These are phyloP conservation scores for Oreochromis mossambicus DNA, from an alignment of 2,797 vertebrate genomes.

Conservation along the genomic window DNA sequence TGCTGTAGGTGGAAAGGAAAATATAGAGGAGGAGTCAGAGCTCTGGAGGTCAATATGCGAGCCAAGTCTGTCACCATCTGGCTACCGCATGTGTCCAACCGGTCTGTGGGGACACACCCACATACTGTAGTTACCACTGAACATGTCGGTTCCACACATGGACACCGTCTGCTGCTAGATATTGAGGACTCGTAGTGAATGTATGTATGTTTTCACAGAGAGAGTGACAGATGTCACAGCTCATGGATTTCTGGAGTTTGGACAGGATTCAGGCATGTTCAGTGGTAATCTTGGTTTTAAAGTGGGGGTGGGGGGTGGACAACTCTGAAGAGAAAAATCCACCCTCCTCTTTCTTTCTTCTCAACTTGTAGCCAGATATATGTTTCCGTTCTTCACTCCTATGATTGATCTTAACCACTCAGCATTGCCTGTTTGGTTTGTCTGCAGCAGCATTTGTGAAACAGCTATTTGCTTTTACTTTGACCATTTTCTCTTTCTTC, in stretches of 20 bases:
- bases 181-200: neutral
- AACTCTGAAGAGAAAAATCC: neutral
- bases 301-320: neutral
- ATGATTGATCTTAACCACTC: neutral
- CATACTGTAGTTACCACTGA: neutral
- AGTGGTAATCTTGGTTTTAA: slow-evolving; percentile 7
- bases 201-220: neutral
- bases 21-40: slow-evolving; percentile 30
- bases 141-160: neutral
- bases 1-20: neutral
- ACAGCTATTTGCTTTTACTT: neutral
- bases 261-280: neutral
- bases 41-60: slow-evolving; percentile 3
- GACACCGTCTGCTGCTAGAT: neutral
- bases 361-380: neutral
- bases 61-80: slow-evolving; percentile 65
- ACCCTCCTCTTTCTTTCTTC: neutral
- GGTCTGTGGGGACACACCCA: slow-evolving; percentile 11
- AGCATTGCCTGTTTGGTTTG: neutral
- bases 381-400: neutral
- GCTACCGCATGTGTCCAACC: slow-evolving; percentile 45
- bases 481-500: neutral
- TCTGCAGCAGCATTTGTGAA: neutral
- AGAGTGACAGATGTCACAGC: slow-evolving; percentile 1
- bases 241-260: neutral